Evolutionary conservation across 2,113 vertebrate genomes (phyloP).

Genomic region (Microtus montanus): DNA sequence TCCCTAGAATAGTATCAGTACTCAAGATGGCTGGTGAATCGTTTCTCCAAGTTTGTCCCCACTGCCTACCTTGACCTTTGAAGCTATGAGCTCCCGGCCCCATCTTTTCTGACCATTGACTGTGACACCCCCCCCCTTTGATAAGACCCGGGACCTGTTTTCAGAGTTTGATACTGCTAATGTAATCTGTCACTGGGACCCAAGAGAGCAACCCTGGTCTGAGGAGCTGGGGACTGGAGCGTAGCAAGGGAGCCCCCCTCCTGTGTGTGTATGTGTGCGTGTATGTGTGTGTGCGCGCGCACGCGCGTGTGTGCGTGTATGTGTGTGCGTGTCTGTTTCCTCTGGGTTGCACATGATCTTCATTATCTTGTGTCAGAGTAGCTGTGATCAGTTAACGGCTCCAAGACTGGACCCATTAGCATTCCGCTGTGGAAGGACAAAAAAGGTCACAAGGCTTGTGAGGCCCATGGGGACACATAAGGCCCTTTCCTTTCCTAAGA

Average conservation of each 20-base stretch:
- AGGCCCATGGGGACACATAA: background rate
- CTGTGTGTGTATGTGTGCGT: too few relatives aligned
- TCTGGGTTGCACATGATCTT: background rate
- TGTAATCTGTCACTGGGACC: background rate
- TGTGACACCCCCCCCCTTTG: background rate
- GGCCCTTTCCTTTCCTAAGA: background rate
- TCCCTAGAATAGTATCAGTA: background rate
- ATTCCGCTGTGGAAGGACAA: background rate
- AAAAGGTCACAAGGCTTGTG: background rate
- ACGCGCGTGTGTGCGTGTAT: too few relatives aligned
- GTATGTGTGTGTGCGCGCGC: too few relatives aligned
- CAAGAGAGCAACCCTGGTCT: background rate
- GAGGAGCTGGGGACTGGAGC: background rate
- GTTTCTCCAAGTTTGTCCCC: background rate
- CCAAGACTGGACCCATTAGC: background rate
- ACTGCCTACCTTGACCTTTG: background rate
- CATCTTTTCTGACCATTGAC: background rate
- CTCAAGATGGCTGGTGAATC: background rate
- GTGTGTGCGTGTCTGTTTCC: background rate
- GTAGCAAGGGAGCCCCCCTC: accelerated
- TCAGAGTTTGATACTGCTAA: background rate
- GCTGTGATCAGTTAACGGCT: background rate
- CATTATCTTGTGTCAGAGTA: background rate
- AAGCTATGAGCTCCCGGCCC: background rate
- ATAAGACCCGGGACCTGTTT: background rate